These are phyloP conservation scores for Sinohyriopsis cumingii DNA, from an alignment of 2,888 invertebrate genomes.

Conservation along the genomic window DNA sequence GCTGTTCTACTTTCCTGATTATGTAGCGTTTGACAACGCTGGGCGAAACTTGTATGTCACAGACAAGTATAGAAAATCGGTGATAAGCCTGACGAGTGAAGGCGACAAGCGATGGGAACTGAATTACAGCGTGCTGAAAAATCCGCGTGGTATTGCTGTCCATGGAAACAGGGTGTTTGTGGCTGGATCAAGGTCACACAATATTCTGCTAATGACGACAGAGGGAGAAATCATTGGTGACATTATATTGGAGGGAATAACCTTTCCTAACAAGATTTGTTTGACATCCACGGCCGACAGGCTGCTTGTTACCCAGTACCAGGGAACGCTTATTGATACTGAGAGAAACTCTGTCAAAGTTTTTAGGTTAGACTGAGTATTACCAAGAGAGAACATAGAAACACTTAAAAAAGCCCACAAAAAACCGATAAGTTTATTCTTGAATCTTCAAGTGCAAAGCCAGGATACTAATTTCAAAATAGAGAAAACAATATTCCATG, in stretches of 20 bases:
- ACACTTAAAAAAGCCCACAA: too few species aligned
- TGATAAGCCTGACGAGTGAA: conserved; percentile 35
- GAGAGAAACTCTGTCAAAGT: conserved; percentile 47
- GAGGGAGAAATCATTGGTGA: conserved; percentile 42
- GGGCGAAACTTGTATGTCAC: conserved; percentile 39
- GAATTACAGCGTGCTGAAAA: conserved; percentile 38
- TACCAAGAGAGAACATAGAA: too few species aligned
- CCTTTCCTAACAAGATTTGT: conserved; percentile 42
- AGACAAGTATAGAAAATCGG: conserved; percentile 41
- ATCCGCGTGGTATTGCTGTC: conserved; percentile 41
- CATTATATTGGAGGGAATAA: conserved; percentile 41
- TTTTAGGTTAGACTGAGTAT: conserved; percentile 28
- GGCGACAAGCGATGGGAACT: conserved; percentile 45
- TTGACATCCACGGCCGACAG: conserved; percentile 38
- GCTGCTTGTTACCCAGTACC: conserved; percentile 42
- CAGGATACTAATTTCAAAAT: too few species aligned
- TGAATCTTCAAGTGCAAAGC: too few species aligned
- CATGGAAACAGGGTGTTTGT: conserved; percentile 37
- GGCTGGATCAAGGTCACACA: conserved; percentile 41
- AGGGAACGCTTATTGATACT: conserved; percentile 40
- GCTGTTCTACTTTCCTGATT: conserved; percentile 45
- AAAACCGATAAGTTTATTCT: too few species aligned
- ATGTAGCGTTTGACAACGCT: conserved; percentile 36
- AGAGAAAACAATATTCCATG: too few species aligned
- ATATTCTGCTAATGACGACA: conserved; percentile 37